Base-by-base conservation (phyloP, 2,888 invertebrate genomes). In the Meliscaeva auricollis region DNA sequence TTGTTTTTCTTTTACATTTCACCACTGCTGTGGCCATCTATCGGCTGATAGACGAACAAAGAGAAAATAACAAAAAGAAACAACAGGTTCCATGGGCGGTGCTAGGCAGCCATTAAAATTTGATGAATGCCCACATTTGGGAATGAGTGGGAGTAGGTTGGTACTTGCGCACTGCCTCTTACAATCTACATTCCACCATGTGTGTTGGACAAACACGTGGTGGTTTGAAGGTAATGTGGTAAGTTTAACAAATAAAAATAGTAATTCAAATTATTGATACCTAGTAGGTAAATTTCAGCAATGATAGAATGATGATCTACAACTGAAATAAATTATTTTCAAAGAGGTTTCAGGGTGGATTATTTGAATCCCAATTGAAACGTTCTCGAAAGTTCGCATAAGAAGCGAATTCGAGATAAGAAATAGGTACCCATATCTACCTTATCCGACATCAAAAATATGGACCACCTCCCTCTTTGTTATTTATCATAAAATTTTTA, bases 21-120 rank as follows among this genome's bases (percentile, higher is more conserved):
- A 26, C 26, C 26, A 26, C 26, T 3, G 26, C 26, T 3, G n/a
- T 38, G 41, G 83, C 72, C 85, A 87, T 83, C 87, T 88, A 22
- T 35, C 9, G 30, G 11, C 0, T 1, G 22, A 48, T 64, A 66
- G 77, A 1, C 2, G 3, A 56, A 84, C 11, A n/a, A 6, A 2
- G 3, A 20, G 8, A 22, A 7, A 13, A 22, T 15, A 8, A 62
- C 50, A 62, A 76, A 87, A 87, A 66, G 26, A 73, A 85, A 54
- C 54, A 64, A 82, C 50, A 22, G 20, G 46, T 62, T 62, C 8
- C 7, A 66, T 76, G 80, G 89, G 88, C 80, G 88, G 88, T 76
- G 88, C 88, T 83, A 88, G 88, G 77, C 89, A 85, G 89, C 89
- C 89, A 89, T 89, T 89, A 89, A 89, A 88, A 87, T 87, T 88